These are phyloP conservation scores for Petroica traversi DNA, from an alignment of 2,113 vertebrate genomes.

Conservation along the genomic window DNA sequence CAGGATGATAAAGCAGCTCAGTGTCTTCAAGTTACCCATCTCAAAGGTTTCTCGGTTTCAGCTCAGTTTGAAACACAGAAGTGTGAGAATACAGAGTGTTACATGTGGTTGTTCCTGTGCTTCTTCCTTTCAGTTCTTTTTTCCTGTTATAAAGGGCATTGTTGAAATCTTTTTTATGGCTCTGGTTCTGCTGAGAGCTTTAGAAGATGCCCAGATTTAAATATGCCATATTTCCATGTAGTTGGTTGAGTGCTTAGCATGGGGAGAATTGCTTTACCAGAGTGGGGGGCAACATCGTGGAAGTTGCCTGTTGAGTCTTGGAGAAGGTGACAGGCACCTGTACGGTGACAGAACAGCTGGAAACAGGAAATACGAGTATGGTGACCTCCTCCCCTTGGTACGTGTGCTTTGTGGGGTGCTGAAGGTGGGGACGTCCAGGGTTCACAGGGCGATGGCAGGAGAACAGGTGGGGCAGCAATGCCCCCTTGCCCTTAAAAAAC, in stretches of 20 bases:
- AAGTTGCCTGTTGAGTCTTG: neutral
- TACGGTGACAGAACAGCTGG: neutral
- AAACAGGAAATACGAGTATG: neutral
- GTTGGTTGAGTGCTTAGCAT: neutral
- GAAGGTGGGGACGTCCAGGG: fast-evolving
- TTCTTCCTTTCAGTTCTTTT: neutral
- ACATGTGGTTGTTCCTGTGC: fast-evolving
- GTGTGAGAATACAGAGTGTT: neutral
- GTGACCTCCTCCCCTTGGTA: neutral
- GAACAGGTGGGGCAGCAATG: neutral
- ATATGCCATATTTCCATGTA: fast-evolving
- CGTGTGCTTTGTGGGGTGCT: fast-evolving
- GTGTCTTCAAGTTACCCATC: neutral
- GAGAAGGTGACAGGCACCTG: neutral
- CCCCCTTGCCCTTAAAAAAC: neutral
- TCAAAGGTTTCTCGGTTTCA: neutral
- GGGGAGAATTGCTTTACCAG: neutral
- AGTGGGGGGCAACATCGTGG: fast-evolving
- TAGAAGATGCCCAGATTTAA: neutral
- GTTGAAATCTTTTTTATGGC: neutral
- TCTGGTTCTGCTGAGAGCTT: neutral
- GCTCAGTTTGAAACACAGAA: fast-evolving
- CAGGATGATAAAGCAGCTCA: neutral
- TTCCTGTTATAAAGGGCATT: neutral
- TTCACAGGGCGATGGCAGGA: neutral